These are phyloP conservation scores for Syngnathus floridae DNA, from an alignment of 2,113 vertebrate species.

Conservation along the genomic window DNA sequence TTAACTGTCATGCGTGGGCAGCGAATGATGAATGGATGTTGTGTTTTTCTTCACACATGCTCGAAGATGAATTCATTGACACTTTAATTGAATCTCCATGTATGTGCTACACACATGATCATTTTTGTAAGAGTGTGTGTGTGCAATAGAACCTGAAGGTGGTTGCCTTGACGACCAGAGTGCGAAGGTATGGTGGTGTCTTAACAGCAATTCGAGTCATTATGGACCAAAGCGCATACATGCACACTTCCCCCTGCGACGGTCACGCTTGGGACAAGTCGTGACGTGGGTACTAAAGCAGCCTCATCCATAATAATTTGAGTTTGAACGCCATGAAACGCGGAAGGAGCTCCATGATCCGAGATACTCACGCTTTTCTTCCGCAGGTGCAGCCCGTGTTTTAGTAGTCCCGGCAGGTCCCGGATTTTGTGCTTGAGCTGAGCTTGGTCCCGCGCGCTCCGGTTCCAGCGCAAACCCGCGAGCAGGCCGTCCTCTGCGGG, in stretches of 20 bases:
- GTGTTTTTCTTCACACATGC: neutral
- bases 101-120: neutral
- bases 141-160: conserved; percentile 12
- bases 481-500: conserved; percentile 75
- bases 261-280: conserved; percentile 40
- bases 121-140: neutral
- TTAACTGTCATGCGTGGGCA: neutral
- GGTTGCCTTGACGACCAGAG: conserved; percentile 59
- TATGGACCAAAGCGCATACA: conserved; percentile 20
- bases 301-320: neutral
- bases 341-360: conserved; percentile 18
- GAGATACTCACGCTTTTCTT: conserved; percentile 81
- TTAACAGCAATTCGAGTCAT: conserved; percentile 38
- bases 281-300: conserved; percentile 52
- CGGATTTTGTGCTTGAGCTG: conserved; percentile 88
- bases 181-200: conserved; percentile 58
- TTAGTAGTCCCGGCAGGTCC: conserved; percentile 86
- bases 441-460: conserved; percentile 76
- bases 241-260: conserved; percentile 47
- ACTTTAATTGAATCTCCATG: neutral
- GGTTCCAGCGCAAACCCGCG: conserved; percentile 73
- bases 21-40: neutral
- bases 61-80: neutral
- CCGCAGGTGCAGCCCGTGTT: conserved; percentile 89
- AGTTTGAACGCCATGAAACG: conserved; percentile 5